Base-by-base conservation (phyloP, 2,888 invertebrate genomes). In the Eilema caniola region DNA sequence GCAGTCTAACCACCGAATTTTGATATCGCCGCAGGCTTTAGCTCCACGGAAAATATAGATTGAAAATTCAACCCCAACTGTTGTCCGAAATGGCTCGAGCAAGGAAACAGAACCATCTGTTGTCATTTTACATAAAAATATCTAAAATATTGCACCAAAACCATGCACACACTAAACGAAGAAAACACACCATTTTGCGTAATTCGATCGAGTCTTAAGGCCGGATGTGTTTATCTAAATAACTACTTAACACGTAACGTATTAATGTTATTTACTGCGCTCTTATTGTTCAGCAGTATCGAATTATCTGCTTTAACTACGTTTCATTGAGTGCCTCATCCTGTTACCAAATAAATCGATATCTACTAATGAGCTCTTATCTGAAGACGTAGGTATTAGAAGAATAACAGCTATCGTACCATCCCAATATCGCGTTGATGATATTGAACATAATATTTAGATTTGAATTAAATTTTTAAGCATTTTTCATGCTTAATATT, bases 191-290 rank as follows among this genome's bases (percentile, higher is more conserved):
- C 57, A 61, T 63, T 67, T 47, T 60, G 63, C 62, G 66, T 70
- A 69, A 71, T 78, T 81, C 77, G 86, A 88, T 81, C 71, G 82
- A 86, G 71, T 72, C 74, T 68, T 47, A 68, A 66, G 70, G 76
- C 83, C 85, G 87, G 86, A 88, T 85, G 84, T 85, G 74, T 79
- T 81, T 88, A 86, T 85, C 84, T 83, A 82, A 82, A 84, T 85
- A 80, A 66, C 63, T 68, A 69, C 74, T 72, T 64, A 72, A 70
- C 66, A 72, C 62, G 77, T 70, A 53, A 57, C 57, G 53, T 65
- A 70, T 72, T 69, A 75, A 71, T 66, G 66, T 68, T 59, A 72
- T 81, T 77, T 70, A 70, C 25, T 41, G 62, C 23, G 53, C 70
- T 64, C 56, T 75, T 62, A 61, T 70, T 65, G 61, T 59, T 71